Percentiles rank a stretch among this genome's conserved stretches.
These are phyloP conservation scores for Girardinus metallicus DNA, from an alignment of 2,797 vertebrate genomes.

Conservation along the genomic window DNA sequence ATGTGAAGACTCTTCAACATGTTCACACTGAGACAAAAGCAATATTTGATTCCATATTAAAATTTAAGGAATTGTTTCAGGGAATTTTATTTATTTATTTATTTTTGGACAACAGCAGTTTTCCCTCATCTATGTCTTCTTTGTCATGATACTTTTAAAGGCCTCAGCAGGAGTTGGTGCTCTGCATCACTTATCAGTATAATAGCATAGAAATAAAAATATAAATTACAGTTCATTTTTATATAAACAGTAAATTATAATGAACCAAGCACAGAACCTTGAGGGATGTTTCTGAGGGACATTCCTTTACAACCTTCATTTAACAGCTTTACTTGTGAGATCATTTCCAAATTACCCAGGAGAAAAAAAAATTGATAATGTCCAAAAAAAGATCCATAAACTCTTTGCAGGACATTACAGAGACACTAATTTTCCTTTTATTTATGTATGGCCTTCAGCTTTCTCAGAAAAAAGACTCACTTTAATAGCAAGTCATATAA, in stretches of 20 bases:
- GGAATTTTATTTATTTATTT: neutral
- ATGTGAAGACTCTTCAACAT: neutral
- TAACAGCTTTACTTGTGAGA: neutral
- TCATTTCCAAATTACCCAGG: neutral
- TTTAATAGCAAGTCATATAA: neutral
- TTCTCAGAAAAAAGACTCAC: neutral
- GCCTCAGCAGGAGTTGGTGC: neutral
- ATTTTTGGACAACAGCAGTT: neutral
- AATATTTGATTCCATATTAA: neutral
- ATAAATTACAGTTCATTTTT: neutral
- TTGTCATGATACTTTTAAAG: neutral
- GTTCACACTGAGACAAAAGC: neutral
- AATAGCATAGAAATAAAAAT: neutral
- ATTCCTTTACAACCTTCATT: neutral
- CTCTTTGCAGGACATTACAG: neutral
- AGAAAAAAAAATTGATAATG: neutral
- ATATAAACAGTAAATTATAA: neutral
- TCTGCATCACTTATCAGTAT: neutral
- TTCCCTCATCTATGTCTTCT: neutral
- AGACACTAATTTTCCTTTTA: neutral
- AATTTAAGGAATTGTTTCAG: neutral
- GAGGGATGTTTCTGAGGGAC: neutral
- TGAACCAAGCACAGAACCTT: neutral
- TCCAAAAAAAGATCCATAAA: neutral
- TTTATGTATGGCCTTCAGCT: neutral